Evolutionary conservation across 2,113 vertebrate species (phyloP).

Genomic region (Hyperoodon ampullatus): DNA sequence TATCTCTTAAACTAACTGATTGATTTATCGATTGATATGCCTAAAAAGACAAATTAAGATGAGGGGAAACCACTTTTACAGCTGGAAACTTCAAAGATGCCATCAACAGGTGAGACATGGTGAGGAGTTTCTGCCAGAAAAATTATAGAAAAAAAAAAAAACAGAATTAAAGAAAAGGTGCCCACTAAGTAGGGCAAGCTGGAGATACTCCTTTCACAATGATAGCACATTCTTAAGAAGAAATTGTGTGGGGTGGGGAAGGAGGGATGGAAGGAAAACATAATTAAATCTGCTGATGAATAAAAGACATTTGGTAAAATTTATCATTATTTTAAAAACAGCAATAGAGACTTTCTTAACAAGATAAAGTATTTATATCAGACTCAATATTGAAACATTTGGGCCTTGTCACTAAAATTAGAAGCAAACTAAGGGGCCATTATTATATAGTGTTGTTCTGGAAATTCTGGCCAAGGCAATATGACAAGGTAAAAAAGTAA

Average conservation of each 20-base stretch:
- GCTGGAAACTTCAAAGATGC: neutral
- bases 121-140: neutral
- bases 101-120: neutral
- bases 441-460: neutral
- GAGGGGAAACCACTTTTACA: neutral
- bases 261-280: no score
- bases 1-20: neutral
- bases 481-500: fast-evolving
- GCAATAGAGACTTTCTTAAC: neutral
- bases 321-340: neutral
- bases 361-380: neutral
- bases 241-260: neutral
- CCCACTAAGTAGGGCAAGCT: neutral
- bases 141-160: neutral
- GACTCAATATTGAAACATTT: neutral
- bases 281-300: neutral
- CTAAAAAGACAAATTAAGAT: neutral
- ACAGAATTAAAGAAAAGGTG: neutral
- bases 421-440: neutral
- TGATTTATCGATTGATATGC: neutral
- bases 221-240: neutral
- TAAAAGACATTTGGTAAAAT: neutral
- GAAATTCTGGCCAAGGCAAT: neutral
- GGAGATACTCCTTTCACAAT: neutral
- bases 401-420: neutral